Conservation (phyloP, 2,888 invertebrate genomes). For the Trypoxylon attenuatum region DNA sequence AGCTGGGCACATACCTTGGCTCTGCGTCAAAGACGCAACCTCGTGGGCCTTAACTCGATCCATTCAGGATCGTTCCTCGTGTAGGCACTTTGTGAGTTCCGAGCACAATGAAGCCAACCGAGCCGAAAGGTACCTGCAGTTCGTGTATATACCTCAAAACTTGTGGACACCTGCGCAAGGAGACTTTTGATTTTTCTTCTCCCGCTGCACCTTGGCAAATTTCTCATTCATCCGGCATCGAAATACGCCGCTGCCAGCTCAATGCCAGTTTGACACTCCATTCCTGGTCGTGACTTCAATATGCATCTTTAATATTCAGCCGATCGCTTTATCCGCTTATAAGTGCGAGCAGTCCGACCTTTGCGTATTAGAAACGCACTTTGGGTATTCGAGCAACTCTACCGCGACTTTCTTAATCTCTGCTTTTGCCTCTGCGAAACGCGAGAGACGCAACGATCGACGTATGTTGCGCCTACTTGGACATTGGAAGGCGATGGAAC, state of each 20-base stretch:
- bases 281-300: neutral
- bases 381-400: conserved; percentile 4
- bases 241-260: conserved; percentile 11
- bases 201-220: conserved; percentile 56
- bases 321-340: neutral
- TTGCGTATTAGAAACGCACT: neutral
- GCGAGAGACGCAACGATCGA: neutral
- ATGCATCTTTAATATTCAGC: neutral
- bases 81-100: conserved; percentile 61
- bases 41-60: conserved; percentile 54
- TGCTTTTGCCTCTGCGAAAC: neutral
- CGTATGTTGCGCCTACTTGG: too few relatives aligned
- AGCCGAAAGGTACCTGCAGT: conserved; percentile 66
- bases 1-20: conserved; percentile 26
- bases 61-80: conserved; percentile 59
- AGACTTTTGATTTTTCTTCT: conserved; percentile 70
- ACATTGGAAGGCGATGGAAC: too few relatives aligned
- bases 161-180: conserved; percentile 66
- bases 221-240: conserved; percentile 44
- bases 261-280: conserved; percentile 8
- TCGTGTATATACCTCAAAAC: conserved; percentile 54
- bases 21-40: conserved; percentile 62
- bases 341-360: neutral
- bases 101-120: conserved; percentile 59
- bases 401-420: neutral